These are phyloP conservation scores for Potorous gilbertii DNA, from an alignment of 2,797 vertebrate species.

Conservation along the genomic window DNA sequence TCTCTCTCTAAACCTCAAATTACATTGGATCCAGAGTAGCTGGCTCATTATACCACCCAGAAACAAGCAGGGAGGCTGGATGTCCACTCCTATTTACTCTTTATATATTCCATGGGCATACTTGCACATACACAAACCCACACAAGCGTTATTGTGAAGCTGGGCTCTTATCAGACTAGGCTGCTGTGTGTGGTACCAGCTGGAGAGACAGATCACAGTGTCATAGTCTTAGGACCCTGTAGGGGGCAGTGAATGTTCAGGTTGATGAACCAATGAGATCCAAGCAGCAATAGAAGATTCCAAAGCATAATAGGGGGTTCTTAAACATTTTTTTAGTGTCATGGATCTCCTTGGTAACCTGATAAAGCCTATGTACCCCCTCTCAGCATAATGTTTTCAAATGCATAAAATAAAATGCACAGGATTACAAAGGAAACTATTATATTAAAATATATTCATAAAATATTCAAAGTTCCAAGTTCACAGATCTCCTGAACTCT, in stretches of 20 bases:
- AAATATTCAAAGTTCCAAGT: not conserved
- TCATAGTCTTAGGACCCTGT: not conserved
- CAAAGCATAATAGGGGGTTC: not conserved
- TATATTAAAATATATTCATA: not conserved
- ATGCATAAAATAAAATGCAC: not conserved
- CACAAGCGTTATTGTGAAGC: not conserved
- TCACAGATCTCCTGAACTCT: not conserved
- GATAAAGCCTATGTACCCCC: not conserved
- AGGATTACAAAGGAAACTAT: not conserved
- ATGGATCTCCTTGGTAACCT: not conserved
- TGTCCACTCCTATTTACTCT: not conserved
- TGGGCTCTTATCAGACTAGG: not conserved
- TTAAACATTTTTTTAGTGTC: not conserved
- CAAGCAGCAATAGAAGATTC: not conserved
- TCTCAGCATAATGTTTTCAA: not conserved
- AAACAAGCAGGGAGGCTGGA: not conserved
- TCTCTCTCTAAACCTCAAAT: slow-evolving; percentile 37
- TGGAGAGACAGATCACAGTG: not conserved
- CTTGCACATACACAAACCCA: not conserved
- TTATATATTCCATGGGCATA: not conserved
- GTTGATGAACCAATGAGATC: not conserved
- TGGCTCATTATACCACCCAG: not conserved
- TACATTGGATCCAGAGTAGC: not conserved
- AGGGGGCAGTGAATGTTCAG: not conserved
- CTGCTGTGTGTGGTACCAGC: not conserved